Percentiles rank a stretch among this genome's conserved stretches.
phyloP scores from a whole-genome alignment of 2,113 vertebrate genomes.

The Bucco capensis region DNA sequence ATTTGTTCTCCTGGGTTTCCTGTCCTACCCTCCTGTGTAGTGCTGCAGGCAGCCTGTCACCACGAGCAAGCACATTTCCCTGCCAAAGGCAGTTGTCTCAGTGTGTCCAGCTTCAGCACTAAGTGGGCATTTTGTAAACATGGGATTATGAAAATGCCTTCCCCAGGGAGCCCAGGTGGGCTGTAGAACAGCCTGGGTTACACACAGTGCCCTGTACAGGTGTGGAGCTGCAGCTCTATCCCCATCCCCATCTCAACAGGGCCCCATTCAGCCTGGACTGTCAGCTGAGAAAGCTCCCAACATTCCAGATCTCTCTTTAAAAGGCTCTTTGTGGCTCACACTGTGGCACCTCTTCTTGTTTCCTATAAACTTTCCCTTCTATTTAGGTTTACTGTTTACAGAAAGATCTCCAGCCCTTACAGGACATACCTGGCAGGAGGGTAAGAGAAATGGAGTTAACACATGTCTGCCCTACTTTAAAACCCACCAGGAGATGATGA shows the following conservation, averaged over 20 bases:
- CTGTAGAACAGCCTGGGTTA: not conserved
- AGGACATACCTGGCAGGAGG: not conserved
- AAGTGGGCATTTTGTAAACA: not conserved
- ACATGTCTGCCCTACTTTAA: not conserved
- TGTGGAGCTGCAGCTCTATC: not conserved
- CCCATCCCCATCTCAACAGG: not conserved
- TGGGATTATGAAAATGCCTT: not conserved
- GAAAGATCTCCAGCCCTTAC: rapidly evolving
- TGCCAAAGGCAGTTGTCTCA: not conserved
- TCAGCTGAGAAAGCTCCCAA: not conserved
- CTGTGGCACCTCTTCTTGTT: not conserved
- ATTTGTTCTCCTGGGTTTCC: slow-evolving; percentile 30
- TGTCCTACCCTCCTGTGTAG: not conserved
- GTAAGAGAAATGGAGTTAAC: rapidly evolving
- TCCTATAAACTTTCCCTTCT: not conserved
- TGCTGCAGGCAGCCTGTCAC: not conserved
- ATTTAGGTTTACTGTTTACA: not conserved
- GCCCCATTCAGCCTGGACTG: not conserved
- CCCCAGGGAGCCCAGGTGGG: not conserved
- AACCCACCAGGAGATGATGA: not conserved
- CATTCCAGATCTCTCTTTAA: not conserved
- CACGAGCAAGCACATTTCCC: rapidly evolving
- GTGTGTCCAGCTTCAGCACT: not conserved
- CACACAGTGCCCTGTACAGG: not conserved
- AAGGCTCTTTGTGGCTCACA: not conserved